A percentile compares a stretch with the other conserved stretches of the same genome.
Conservation (phyloP, 2,888 invertebrate genomes). For the Falcaria lacertinaria region DNA sequence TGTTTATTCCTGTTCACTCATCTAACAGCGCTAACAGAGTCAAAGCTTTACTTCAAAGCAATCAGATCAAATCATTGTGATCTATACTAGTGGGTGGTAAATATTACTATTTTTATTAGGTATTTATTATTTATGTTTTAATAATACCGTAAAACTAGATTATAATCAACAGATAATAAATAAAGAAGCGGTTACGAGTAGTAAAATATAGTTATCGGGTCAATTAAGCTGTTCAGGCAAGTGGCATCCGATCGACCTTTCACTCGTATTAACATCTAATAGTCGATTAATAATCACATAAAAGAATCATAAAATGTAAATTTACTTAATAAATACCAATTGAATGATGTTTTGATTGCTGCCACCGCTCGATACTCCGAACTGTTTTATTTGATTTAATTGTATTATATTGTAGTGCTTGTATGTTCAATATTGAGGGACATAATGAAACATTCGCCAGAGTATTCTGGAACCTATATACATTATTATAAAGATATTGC, state of each 20-base stretch:
- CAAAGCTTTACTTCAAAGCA: too few species aligned
- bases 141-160: neutral
- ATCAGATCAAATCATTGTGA: too few species aligned
- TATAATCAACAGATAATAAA: neutral
- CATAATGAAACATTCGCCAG: too few species aligned
- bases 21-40: too few species aligned
- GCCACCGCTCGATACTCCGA: neutral
- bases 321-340: slow-evolving; percentile 5
- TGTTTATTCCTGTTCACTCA: too few species aligned
- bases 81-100: too few species aligned
- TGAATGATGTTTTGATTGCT: neutral
- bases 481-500: too few species aligned
- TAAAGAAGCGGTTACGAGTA: slow-evolving; percentile 5
- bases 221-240: slow-evolving; percentile 18
- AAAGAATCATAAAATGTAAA: slow-evolving; percentile 7
- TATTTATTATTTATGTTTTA: neutral
- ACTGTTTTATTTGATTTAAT: neutral
- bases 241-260: slow-evolving; percentile 19
- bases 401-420: too few species aligned
- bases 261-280: slow-evolving; percentile 20
- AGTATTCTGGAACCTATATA: too few species aligned
- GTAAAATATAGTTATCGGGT: slow-evolving; percentile 13
- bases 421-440: too few species aligned
- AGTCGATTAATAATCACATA: slow-evolving; percentile 17
- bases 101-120: too few species aligned